Base-by-base conservation (phyloP, 2,113 vertebrate genomes). In the Labeo rohita region DNA sequence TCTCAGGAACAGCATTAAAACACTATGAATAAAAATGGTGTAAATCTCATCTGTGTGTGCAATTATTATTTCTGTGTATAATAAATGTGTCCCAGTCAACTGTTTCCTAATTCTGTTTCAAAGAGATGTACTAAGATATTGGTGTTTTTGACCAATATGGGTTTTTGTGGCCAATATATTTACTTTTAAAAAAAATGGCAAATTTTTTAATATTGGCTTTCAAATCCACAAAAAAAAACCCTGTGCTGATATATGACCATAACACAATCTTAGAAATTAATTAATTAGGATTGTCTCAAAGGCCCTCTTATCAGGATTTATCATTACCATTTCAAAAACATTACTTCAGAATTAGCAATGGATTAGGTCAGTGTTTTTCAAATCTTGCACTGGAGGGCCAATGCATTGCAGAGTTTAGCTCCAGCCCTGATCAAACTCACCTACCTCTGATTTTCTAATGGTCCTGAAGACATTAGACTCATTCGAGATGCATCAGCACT, bases 1-100 rank as follows among this genome's bases (percentile, higher is more conserved):
- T 70, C 87, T 88, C 84, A 88, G 79, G 84, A 85, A 88, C 84
- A 61, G 39, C 56, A 8, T 16, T 2, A 1, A 63, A 80, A 63
- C 56, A 63, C 78, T 63, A 63, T 63, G 39, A 80, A 28, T 63
- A 65, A 65, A 65, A 61, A 16, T 16, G 0, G 39, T 65, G 59
- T 45, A 43, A 61, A 23, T 80, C 10, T 61, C n/a, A 15, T 54
- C 11, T 6, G 39, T 47, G 56, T 80, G 56, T 61, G 36, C 5
- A 5, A 16, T 63, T 23, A 45, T 23, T 12, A 23, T 59, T 78
- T 75, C 45, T 49, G 72, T 49, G 72, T 75, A 15, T 49, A 75
- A 74, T 49, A 74, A 49, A 78, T 21, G 76, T 63, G 59, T 47
- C 39, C 6, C 12, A 23, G 12, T 65, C 3, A 80, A 47, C 23